Percentiles rank a stretch among this genome's conserved stretches.
Evolutionary conservation across 2,113 vertebrate species (phyloP).

Genomic region (Dendropsophus ebraccatus): DNA sequence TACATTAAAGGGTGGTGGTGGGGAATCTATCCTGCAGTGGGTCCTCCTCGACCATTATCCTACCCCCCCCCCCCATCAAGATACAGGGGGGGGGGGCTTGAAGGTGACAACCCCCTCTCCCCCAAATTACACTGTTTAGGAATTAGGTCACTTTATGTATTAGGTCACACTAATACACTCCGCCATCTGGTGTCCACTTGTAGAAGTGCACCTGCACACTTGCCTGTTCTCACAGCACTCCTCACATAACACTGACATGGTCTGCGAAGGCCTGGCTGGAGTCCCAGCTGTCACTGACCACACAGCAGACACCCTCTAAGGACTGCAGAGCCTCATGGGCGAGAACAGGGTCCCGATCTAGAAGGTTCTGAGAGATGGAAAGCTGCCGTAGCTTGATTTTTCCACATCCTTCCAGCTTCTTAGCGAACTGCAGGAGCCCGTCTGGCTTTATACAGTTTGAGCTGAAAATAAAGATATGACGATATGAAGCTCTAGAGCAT

Average conservation of each 20-base stretch:
- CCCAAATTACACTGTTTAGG: too few species aligned
- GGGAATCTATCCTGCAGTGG: too few species aligned
- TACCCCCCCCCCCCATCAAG: too few species aligned
- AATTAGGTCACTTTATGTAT: too few species aligned
- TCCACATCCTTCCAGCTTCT: slow-evolving; percentile 72
- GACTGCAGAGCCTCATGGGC: slow-evolving; percentile 76
- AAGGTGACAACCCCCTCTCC: too few species aligned
- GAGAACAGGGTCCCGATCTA: slow-evolving; percentile 81
- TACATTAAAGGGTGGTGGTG: too few species aligned
- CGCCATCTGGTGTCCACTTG: neutral
- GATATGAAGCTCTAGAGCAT: too few species aligned
- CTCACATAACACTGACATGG: slow-evolving; percentile 88
- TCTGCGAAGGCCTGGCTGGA: slow-evolving; percentile 85
- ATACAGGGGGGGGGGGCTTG: too few species aligned
- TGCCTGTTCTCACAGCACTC: neutral
- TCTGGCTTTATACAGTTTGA: slow-evolving; percentile 89
- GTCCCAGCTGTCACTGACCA: slow-evolving; percentile 80
- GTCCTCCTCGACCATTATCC: too few species aligned
- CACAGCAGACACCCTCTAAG: slow-evolving; percentile 74
- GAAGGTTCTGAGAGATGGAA: slow-evolving; percentile 84
- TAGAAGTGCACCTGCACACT: neutral
- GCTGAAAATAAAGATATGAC: slow-evolving; percentile 66
- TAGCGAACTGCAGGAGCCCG: slow-evolving; percentile 84
- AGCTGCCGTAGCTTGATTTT: slow-evolving; percentile 74
- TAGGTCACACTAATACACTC: too few species aligned